Conservation (phyloP, 2,797 vertebrate species). For the Telmatherina bonti region DNA sequence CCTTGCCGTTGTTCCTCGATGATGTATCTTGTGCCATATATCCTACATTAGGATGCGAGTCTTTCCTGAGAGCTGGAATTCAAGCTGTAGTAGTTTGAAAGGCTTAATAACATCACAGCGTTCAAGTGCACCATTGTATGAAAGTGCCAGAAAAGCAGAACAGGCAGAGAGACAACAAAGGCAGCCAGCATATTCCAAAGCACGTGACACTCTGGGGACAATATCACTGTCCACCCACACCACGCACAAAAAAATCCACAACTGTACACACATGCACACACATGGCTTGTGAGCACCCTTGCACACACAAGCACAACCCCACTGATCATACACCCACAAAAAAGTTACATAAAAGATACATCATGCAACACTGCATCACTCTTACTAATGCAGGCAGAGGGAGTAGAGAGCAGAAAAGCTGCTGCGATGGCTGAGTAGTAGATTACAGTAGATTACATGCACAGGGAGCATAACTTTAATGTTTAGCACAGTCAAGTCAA, state of each 20-base stretch:
- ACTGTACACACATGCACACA: conserved; percentile 61
- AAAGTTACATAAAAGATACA: conserved; percentile 41
- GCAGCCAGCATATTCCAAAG: conserved; percentile 87
- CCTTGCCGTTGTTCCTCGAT: conserved; percentile 65
- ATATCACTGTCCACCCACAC: conserved; percentile 79
- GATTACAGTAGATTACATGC: too few species aligned
- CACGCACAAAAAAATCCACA: conserved; percentile 72
- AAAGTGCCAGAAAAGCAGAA: conserved; percentile 90
- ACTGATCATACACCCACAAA: conserved; percentile 41
- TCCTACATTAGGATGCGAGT: conserved; percentile 76
- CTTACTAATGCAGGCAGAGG: conserved; percentile 18
- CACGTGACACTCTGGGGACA: conserved; percentile 82
- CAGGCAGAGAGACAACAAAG: conserved; percentile 82
- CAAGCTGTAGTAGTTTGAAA: conserved; percentile 83
- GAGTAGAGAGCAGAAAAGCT: background rate
- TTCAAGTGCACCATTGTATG: conserved; percentile 86
- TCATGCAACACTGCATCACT: conserved; percentile 53
- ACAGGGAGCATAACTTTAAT: too few species aligned
- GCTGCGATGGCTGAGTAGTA: background rate
- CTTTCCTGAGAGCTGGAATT: conserved; percentile 81
- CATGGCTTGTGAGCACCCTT: conserved; percentile 47
- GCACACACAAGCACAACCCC: conserved; percentile 37
- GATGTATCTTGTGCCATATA: conserved; percentile 79
- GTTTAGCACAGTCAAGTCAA: background rate
- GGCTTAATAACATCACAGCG: conserved; percentile 83